Conservation (phyloP, 2,797 vertebrate species). For the Emys orbicularis region DNA sequence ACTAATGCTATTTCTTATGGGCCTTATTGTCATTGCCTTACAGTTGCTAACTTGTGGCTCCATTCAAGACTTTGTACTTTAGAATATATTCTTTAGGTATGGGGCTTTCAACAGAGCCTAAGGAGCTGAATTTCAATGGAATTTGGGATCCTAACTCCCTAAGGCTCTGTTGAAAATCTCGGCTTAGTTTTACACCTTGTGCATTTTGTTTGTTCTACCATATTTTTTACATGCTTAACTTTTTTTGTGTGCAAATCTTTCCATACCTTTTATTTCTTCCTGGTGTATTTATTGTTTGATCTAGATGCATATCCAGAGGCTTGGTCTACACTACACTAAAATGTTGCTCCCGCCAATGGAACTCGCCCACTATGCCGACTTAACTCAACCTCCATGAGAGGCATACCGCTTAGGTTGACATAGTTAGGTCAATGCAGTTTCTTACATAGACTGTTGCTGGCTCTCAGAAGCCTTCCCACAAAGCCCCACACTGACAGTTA, state of each 20-base stretch:
- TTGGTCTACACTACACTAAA: no score
- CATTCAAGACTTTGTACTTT: not conserved
- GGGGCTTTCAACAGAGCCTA: not conserved
- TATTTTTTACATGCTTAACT: not conserved
- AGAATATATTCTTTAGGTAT: not conserved
- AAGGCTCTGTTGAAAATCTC: not conserved
- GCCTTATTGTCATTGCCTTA: not conserved
- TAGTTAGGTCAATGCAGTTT: not conserved
- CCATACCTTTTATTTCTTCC: not conserved
- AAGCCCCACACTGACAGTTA: not conserved
- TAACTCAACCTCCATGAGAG: no score
- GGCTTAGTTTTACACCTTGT: not conserved
- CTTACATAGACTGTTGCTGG: not conserved
- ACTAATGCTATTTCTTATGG: not conserved
- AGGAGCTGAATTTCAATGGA: not conserved
- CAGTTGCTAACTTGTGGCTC: not conserved
- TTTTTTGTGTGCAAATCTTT: not conserved
- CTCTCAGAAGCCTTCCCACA: not conserved
- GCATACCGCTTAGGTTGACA: no score
- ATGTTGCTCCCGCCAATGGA: no score
- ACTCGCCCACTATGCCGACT: no score
- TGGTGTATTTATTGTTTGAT: not conserved
- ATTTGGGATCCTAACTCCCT: not conserved
- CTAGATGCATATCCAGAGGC: not conserved
- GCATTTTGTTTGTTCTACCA: not conserved